Evolutionary conservation across 1,140 invertebrate species (phyloP).

Genomic region (Brachionus rubens): DNA sequence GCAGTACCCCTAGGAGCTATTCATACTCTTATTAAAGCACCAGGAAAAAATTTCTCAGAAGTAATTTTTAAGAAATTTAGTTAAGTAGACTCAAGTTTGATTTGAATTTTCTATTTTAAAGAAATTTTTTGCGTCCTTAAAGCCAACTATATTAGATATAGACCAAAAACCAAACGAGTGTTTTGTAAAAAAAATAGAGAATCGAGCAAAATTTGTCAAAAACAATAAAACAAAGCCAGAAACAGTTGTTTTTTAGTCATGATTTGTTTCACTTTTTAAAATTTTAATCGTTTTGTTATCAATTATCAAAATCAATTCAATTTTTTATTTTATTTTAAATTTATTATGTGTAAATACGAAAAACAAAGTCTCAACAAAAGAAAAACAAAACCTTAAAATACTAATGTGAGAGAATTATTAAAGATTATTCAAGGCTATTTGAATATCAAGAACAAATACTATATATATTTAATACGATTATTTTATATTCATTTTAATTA

Average conservation of each 20-base stretch:
- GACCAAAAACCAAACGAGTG: slow-evolving; percentile 11
- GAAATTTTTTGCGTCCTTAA: slow-evolving; percentile 15
- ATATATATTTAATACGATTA: no score
- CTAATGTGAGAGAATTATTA: no score
- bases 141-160: slow-evolving; percentile 20
- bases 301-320: not conserved
- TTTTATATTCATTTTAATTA: no score
- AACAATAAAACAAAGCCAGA: slow-evolving; percentile 19
- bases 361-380: no score
- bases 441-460: no score
- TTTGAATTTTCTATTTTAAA: not conserved
- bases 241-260: slow-evolving; percentile 8
- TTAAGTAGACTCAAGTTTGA: not conserved
- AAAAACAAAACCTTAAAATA: no score
- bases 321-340: not conserved
- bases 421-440: no score
- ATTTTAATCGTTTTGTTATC: no score
- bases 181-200: not conserved
- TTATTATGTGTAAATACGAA: no score
- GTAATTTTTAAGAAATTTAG: slow-evolving; percentile 61
- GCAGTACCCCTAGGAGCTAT: slow-evolving; percentile 79
- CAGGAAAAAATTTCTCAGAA: slow-evolving; percentile 70
- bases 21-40: slow-evolving; percentile 68
- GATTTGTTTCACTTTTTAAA: no score
- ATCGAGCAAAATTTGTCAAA: slow-evolving; percentile 11